phyloP scores from a whole-genome alignment of 2,888 invertebrate genomes.

The Troilus luridus region DNA sequence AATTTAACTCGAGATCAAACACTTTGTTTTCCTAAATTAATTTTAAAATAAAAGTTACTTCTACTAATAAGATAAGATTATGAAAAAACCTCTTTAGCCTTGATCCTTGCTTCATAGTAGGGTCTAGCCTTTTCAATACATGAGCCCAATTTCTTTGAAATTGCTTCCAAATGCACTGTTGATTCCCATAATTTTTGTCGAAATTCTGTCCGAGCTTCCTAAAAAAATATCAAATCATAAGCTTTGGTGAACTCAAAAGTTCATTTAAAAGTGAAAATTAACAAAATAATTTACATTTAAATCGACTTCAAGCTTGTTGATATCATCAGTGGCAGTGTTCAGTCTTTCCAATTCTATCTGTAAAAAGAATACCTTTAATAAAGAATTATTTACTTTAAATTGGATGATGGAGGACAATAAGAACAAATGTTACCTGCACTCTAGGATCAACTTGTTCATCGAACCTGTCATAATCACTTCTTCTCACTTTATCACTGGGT shows the following conservation, averaged over 20 bases:
- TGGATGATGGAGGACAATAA: background rate
- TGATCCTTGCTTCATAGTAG: constrained; percentile 90
- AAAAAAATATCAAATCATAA: constrained; percentile 52
- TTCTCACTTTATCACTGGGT: constrained; percentile 56
- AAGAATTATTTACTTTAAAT: background rate
- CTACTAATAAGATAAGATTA: background rate
- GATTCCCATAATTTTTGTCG: constrained; percentile 86
- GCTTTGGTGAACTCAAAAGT: background rate
- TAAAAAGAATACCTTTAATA: constrained; percentile 63
- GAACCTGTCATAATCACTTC: constrained; percentile 57
- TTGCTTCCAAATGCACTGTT: constrained; percentile 83
- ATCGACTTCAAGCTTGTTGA: constrained; percentile 91
- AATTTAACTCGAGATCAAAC: background rate
- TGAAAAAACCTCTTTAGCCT: constrained; percentile 79
- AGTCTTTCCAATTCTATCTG: constrained; percentile 90
- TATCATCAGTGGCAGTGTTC: constrained; percentile 92
- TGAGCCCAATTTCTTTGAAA: constrained; percentile 85
- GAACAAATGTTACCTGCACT: constrained; percentile 48
- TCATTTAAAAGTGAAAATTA: background rate
- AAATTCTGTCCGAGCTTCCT: constrained; percentile 87
- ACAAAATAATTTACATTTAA: constrained; percentile 77
- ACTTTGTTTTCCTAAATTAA: background rate
- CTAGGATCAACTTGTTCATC: constrained; percentile 60
- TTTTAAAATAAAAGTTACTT: background rate
- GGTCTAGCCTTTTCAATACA: constrained; percentile 90